These are phyloP conservation scores for Cacatua alba DNA, from an alignment of 2,113 vertebrate species.

Conservation along the genomic window DNA sequence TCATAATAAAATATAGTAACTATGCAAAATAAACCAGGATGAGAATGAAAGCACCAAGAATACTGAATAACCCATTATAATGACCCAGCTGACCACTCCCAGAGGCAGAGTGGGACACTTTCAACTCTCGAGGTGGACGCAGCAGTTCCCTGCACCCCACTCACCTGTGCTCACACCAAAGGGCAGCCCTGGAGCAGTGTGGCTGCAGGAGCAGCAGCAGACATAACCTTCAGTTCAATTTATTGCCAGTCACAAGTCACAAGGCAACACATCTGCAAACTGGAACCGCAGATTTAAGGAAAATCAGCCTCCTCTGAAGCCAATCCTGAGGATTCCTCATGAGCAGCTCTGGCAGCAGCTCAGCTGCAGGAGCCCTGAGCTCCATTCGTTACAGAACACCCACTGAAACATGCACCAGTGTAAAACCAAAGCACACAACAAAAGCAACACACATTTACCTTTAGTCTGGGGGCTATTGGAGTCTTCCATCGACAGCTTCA, in stretches of 20 bases:
- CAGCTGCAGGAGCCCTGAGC: neutral
- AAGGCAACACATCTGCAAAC: neutral
- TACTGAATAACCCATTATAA: neutral
- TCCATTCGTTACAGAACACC: neutral
- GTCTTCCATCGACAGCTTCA: constrained; percentile 94
- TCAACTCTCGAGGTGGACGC: neutral
- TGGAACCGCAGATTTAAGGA: rapidly evolving
- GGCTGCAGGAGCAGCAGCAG: neutral
- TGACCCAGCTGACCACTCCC: neutral
- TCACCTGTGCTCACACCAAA: neutral
- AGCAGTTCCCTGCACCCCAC: neutral
- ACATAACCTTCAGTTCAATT: neutral
- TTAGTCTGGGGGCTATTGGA: constrained; percentile 89
- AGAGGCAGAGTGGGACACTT: neutral
- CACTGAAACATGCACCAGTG: neutral
- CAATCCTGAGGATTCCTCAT: neutral
- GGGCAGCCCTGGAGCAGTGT: neutral
- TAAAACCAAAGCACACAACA: neutral
- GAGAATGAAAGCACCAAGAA: neutral
- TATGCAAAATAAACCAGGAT: neutral
- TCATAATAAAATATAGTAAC: neutral
- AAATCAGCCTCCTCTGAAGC: neutral
- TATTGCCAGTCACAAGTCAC: neutral
- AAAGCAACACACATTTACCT: constrained; percentile 74
- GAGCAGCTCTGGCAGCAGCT: neutral